Percentiles rank a stretch among this genome's conserved stretches.
These are phyloP conservation scores for Rhabdomys dilectus DNA, from an alignment of 2,113 vertebrate species.

Conservation along the genomic window DNA sequence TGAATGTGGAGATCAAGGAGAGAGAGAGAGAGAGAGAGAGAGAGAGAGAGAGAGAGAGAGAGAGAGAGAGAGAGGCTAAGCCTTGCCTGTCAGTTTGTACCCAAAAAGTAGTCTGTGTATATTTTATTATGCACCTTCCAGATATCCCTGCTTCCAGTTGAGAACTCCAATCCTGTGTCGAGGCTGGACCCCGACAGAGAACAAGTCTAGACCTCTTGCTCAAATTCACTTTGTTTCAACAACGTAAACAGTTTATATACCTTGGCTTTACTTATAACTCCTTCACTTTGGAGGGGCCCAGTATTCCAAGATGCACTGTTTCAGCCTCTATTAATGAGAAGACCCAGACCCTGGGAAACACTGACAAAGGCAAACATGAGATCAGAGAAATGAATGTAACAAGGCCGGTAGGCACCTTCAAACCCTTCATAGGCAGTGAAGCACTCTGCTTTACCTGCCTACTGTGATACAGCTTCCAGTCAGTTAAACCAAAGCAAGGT, in stretches of 20 bases:
- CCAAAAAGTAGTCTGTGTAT: too few species aligned
- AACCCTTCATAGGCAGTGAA: fast-evolving
- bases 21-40: too few species aligned
- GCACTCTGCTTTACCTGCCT: neutral
- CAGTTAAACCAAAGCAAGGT: neutral
- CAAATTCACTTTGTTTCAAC: neutral
- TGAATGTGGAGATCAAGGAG: too few species aligned
- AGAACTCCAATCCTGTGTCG: too few species aligned
- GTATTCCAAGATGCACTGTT: neutral
- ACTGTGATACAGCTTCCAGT: neutral
- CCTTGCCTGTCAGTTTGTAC: too few species aligned
- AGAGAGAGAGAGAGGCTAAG: too few species aligned
- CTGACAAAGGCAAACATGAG: neutral
- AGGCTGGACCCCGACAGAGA: neutral
- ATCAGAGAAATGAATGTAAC: neutral
- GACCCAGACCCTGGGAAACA: neutral
- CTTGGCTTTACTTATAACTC: neutral
- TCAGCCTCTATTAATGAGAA: neutral
- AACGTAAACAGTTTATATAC: neutral
- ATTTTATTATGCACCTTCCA: too few species aligned
- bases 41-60: too few species aligned
- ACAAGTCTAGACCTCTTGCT: neutral
- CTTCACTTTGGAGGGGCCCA: neutral
- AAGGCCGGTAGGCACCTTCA: neutral
- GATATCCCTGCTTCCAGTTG: too few species aligned